Conservation (phyloP, 2,888 invertebrate species). For the Tinea pellionella region DNA sequence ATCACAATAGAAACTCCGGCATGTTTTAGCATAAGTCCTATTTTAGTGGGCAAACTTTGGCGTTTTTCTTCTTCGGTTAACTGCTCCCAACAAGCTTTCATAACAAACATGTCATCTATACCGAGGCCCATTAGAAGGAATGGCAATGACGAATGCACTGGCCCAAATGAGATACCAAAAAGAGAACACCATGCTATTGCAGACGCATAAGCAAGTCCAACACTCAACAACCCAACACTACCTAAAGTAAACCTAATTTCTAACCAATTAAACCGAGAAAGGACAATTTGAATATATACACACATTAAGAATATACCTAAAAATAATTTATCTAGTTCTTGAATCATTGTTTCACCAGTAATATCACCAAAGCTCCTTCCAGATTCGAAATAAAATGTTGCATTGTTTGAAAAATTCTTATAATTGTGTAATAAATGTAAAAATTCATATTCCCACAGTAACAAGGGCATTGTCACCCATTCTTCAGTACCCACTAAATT, state of each 20-base stretch:
- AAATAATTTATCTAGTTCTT: constrained; percentile 77
- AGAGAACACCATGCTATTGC: constrained; percentile 79
- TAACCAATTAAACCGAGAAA: constrained; percentile 80
- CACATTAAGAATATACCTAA: constrained; percentile 79
- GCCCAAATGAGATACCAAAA: constrained; percentile 79
- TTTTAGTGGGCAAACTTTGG: constrained; percentile 70
- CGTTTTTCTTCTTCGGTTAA: constrained; percentile 60
- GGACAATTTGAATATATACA: constrained; percentile 77
- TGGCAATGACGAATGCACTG: constrained; percentile 84
- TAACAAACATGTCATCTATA: constrained; percentile 88
- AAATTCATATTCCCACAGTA: constrained; percentile 73
- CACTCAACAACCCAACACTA: constrained; percentile 75
- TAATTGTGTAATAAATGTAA: constrained; percentile 48
- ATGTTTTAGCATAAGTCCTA: constrained; percentile 79
- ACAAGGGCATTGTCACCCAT: constrained; percentile 73
- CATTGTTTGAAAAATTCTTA: constrained; percentile 34
- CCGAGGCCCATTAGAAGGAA: constrained; percentile 85
- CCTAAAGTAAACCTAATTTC: constrained; percentile 78
- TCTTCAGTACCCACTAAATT: constrained; percentile 81
- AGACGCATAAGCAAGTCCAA: constrained; percentile 78
- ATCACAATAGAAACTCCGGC: constrained; percentile 87
- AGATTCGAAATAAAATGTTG: constrained; percentile 67
- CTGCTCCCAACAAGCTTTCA: constrained; percentile 82
- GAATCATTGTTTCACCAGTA: constrained; percentile 76
- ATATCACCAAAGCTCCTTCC: constrained; percentile 82